Percentiles rank a stretch among this genome's conserved stretches.
Conservation (phyloP, 1,140 invertebrate genomes). For the Paracyclopina nana region DNA sequence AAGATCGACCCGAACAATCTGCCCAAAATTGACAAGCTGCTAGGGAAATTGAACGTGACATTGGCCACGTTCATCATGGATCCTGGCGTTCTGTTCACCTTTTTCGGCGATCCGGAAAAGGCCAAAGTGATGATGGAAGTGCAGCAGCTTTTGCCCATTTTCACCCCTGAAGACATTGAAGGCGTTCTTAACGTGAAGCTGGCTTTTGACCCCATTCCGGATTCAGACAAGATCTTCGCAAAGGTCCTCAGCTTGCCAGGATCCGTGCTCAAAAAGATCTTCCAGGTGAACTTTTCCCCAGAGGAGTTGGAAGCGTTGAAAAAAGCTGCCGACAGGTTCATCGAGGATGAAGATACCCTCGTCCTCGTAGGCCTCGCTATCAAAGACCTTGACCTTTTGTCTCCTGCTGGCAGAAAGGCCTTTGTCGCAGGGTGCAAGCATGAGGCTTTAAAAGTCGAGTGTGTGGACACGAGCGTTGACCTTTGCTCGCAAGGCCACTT, state of each 20-base stretch:
- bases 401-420: not conserved
- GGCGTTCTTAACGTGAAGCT: not conserved
- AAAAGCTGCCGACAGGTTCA: too few species aligned
- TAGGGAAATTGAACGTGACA: not conserved
- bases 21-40: not conserved
- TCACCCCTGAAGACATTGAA: slow-evolving; percentile 2
- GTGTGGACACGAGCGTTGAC: not conserved
- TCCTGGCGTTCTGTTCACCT: not conserved
- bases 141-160: slow-evolving; percentile 1
- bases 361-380: too few species aligned
- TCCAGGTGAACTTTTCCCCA: not conserved
- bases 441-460: not conserved
- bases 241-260: not conserved
- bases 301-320: not conserved
- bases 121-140: not conserved
- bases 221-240: not conserved
- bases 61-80: slow-evolving; percentile 1
- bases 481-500: slow-evolving; percentile 4
- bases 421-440: not conserved
- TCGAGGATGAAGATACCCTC: too few species aligned
- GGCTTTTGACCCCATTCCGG: slow-evolving; percentile 4
- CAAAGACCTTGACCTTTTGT: not conserved
- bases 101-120: not conserved
- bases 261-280: not conserved
- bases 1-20: slow-evolving; percentile 7